Evolutionary conservation across 2,797 vertebrate genomes (phyloP), one percentile per base, ranked within the genome.

Genomic region (Notamacropus eugenii): DNA sequence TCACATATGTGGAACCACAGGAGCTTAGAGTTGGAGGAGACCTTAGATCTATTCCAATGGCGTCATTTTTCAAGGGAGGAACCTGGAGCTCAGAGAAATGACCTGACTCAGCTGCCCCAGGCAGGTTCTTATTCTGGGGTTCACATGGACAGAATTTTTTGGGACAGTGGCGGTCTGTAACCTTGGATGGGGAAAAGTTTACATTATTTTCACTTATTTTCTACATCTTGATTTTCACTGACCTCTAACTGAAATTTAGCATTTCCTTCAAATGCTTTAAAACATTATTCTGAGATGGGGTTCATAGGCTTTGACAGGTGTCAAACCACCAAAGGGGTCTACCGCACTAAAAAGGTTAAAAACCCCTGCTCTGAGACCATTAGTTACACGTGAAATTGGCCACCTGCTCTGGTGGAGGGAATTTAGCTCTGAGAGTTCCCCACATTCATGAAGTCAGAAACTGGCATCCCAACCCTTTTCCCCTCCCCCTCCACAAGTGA

Each of bases 41-140:
- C 16, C 50, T 0, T 0, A 8, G 28, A 59, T 19, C 16, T 67
- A 67, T 12, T 67, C 34, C 54, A 50, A 0, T 24, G 0, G 1
- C 59, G 55, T 93, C 56, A 10, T 50, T 57, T 40, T 59, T 24
- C 2, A 27, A 93, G 40, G 0, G 27, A 91, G 62, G 92, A 11
- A 13, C 6, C 9, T 27, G 1, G 55, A 5, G 9, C 52, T 92
- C 52, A 82, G 92, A 34, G 93, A 93, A 12, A 50, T 46, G 22
- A 27, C 22, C 24, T 87, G 74, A 9, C 11, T 50, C 10, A 50
- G 24, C 40, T 87, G 19, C 40, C 24, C 10, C 40, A 50, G 40
- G 22, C 40, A 87, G 46, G 40, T 87, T 40, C 62, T n/a, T 74
- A 74, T 40, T 24, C 40, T 87, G 22, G 74, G 9, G 22, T 27